Conservation (phyloP, 2,888 invertebrate genomes). For the Lysandra bellargus region DNA sequence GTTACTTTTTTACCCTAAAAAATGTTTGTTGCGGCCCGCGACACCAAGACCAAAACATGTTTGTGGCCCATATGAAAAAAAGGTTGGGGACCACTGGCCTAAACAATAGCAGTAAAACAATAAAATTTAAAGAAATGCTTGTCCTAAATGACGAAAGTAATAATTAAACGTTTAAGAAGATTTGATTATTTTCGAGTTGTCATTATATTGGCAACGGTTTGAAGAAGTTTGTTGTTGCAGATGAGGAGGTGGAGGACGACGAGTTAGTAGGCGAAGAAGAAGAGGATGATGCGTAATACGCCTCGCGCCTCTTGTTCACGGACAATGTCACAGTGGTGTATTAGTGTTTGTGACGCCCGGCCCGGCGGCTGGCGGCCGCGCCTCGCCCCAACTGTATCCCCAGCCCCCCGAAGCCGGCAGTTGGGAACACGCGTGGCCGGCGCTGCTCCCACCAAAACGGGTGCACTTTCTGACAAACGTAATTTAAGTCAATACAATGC, state of each 20-base stretch:
- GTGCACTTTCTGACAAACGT: conserved; percentile 78
- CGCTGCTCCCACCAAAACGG: conserved; percentile 75
- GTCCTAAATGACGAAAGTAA: neutral
- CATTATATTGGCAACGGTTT: neutral
- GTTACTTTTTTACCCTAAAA: too few species aligned
- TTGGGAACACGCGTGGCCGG: conserved; percentile 76
- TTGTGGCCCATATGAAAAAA: too few species aligned
- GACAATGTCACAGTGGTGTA: conserved; percentile 81
- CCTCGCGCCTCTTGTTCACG: conserved; percentile 69
- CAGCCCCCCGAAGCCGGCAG: conserved; percentile 49
- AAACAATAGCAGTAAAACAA: neutral
- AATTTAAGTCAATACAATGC: conserved; percentile 77
- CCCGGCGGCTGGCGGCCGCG: conserved; percentile 72
- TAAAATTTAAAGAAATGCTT: neutral
- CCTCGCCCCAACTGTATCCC: conserved; percentile 70
- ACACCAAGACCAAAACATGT: too few species aligned
- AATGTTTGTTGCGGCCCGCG: too few species aligned
- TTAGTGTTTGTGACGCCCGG: conserved; percentile 76
- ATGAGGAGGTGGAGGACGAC: conserved; percentile 77
- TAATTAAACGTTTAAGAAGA: neutral
- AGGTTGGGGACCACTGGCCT: too few species aligned
- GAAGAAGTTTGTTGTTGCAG: conserved; percentile 58
- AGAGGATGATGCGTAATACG: conserved; percentile 80
- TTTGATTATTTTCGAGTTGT: neutral
- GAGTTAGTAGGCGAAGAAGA: conserved; percentile 76